These are phyloP conservation scores for Xiphophorus hellerii DNA, from an alignment of 2,113 vertebrate genomes.

Conservation along the genomic window DNA sequence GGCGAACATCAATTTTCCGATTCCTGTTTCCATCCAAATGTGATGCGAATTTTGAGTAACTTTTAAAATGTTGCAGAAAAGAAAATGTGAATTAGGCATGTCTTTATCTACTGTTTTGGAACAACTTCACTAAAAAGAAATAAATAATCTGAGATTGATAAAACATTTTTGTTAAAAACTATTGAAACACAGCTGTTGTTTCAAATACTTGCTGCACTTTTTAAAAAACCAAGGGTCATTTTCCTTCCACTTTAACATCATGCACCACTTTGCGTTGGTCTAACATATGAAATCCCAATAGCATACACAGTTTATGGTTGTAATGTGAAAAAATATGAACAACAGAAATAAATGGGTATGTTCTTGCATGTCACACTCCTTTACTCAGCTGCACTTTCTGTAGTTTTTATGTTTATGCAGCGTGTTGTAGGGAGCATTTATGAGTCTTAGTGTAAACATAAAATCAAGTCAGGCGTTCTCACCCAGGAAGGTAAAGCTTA, in stretches of 20 bases:
- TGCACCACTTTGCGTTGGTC: background rate
- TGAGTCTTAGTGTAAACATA: conserved; percentile 22
- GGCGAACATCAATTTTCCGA: background rate
- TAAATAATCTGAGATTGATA: too few relatives aligned
- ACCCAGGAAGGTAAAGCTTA: conserved; percentile 15
- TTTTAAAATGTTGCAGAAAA: too few relatives aligned
- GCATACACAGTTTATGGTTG: background rate
- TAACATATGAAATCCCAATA: background rate
- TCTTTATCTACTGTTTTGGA: too few relatives aligned
- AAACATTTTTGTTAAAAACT: too few relatives aligned
- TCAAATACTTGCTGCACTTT: background rate
- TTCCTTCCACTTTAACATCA: background rate
- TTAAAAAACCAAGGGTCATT: background rate
- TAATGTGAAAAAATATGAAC: background rate
- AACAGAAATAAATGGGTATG: too few relatives aligned
- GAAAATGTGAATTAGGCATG: too few relatives aligned
- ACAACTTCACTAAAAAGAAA: too few relatives aligned
- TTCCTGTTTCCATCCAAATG: too few relatives aligned
- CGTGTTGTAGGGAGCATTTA: conserved; percentile 33
- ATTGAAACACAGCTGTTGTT: too few relatives aligned
- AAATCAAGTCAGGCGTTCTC: conserved; percentile 11
- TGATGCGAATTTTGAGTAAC: too few relatives aligned
- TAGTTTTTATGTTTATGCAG: conserved; percentile 16
- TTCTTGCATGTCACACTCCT: background rate
- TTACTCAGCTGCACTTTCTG: conserved; percentile 20